phyloP scores from a whole-genome alignment of 1,140 invertebrate species.

The Sarcophaga bullata region DNA sequence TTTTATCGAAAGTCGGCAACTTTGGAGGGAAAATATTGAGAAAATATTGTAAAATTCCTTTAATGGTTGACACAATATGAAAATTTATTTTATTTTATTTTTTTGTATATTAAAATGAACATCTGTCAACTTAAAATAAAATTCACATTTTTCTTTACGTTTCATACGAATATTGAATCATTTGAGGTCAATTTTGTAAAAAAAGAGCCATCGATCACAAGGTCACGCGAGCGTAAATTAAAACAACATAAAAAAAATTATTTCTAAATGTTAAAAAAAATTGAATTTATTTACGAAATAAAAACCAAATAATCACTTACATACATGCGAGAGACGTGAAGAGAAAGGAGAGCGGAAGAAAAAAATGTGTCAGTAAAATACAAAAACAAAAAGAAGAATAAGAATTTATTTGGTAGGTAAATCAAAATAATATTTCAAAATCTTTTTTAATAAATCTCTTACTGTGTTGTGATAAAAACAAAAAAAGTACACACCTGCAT shows the following conservation, averaged over 20 bases:
- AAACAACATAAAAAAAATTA: constrained; percentile 22
- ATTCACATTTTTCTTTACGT: not conserved
- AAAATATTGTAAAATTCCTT: too few species aligned
- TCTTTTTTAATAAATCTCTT: not conserved
- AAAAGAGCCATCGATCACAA: not conserved
- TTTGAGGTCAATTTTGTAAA: constrained; percentile 29
- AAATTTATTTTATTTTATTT: too few species aligned
- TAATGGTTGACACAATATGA: too few species aligned
- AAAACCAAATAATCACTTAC: not conserved
- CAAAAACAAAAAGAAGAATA: not conserved
- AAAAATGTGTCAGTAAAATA: not conserved
- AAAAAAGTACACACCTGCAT: constrained; percentile 32
- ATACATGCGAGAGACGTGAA: not conserved
- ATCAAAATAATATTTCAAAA: not conserved
- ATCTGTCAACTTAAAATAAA: too few species aligned
- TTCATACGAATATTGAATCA: not conserved
- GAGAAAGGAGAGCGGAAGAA: not conserved
- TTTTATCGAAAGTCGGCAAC: too few species aligned
- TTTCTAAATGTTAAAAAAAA: not conserved
- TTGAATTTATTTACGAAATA: not conserved
- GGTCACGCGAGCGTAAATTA: constrained; percentile 5
- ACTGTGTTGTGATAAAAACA: not conserved
- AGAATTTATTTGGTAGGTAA: too few species aligned
- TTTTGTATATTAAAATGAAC: too few species aligned
- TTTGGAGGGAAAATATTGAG: too few species aligned